Percentiles rank a stretch among this genome's conserved stretches.
Conservation (phyloP, 2,797 vertebrate species). For the Chromis chromis region DNA sequence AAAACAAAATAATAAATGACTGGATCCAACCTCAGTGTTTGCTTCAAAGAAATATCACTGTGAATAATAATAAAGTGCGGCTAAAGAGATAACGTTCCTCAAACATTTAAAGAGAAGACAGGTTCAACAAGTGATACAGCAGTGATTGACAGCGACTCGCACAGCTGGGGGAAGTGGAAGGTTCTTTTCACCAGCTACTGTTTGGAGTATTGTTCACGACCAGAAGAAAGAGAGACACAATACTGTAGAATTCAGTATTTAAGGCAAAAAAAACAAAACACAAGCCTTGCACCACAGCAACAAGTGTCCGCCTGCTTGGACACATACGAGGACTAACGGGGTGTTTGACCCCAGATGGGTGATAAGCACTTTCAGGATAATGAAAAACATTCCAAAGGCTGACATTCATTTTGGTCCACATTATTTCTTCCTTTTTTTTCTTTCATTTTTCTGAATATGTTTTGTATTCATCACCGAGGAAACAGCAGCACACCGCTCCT, state of each 20-base stretch:
- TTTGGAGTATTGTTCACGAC: conserved; percentile 20
- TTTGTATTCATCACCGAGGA: background rate
- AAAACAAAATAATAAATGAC: background rate
- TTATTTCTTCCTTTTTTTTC: background rate
- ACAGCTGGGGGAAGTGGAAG: conserved; percentile 11
- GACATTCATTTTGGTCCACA: conserved; percentile 62
- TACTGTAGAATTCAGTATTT: conserved; percentile 32
- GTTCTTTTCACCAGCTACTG: conserved; percentile 4
- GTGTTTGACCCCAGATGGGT: conserved; percentile 10
- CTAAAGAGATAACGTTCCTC: conserved; percentile 52
- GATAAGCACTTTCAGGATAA: conserved; percentile 26
- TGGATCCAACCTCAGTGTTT: conserved; percentile 3
- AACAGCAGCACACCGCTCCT: background rate
- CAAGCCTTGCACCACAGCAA: background rate
- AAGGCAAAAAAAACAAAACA: conserved; percentile 6
- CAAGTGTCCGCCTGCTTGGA: background rate
- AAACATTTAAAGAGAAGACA: conserved; percentile 41
- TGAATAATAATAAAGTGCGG: conserved; percentile 78
- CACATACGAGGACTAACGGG: conserved; percentile 7
- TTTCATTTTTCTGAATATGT: conserved; percentile 13
- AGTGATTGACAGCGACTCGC: conserved; percentile 53
- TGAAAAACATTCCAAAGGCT: background rate
- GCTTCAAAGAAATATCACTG: conserved; percentile 42
- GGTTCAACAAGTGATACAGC: conserved; percentile 64
- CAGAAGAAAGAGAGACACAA: conserved; percentile 13